phyloP scores from a whole-genome alignment of 2,797 vertebrate species.

The Eupleurogrammus muticus region DNA sequence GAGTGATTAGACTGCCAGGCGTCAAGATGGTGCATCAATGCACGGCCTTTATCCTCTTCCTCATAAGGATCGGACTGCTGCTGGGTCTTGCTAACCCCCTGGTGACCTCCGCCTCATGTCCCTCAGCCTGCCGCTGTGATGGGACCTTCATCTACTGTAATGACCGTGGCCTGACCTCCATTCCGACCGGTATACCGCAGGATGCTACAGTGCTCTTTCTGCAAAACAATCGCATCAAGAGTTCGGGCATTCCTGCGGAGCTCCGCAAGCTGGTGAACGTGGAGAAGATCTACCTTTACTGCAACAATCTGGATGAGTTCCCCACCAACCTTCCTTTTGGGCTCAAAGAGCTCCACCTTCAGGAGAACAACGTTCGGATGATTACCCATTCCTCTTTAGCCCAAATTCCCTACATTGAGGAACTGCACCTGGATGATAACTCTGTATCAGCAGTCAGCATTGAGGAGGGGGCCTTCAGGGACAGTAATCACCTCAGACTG shows the following conservation, averaged over 20 bases:
- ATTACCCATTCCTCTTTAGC: conserved; percentile 96
- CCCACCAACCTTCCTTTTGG: conserved; percentile 96
- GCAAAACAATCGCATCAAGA: conserved; percentile 99
- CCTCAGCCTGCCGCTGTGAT: conserved; percentile 95
- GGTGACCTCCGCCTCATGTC: conserved; percentile 93
- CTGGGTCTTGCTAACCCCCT: conserved; percentile 91
- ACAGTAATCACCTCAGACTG: conserved; percentile 95
- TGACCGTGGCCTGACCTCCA: conserved; percentile 97
- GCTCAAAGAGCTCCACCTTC: conserved; percentile 97
- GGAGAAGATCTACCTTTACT: conserved; percentile 98
- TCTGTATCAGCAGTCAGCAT: conserved; percentile 99
- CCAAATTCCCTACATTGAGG: conserved; percentile 97
- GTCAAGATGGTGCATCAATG: conserved; percentile 94
- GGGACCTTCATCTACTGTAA: conserved; percentile 99
- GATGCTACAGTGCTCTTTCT: conserved; percentile 98
- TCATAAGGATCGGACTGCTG: conserved; percentile 94
- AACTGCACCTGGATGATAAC: conserved; percentile 99
- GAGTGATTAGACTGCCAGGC: conserved; percentile 83
- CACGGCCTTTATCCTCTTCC: conserved; percentile 93
- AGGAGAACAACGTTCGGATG: conserved; percentile 98
- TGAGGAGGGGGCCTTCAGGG: conserved; percentile 97
- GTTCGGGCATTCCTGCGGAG: conserved; percentile 95
- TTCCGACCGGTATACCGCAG: conserved; percentile 94
- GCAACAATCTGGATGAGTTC: conserved; percentile 99
- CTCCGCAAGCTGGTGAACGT: conserved; percentile 91